phyloP scores from a whole-genome alignment of 2,797 vertebrate species.

The Ciconia nigra region DNA sequence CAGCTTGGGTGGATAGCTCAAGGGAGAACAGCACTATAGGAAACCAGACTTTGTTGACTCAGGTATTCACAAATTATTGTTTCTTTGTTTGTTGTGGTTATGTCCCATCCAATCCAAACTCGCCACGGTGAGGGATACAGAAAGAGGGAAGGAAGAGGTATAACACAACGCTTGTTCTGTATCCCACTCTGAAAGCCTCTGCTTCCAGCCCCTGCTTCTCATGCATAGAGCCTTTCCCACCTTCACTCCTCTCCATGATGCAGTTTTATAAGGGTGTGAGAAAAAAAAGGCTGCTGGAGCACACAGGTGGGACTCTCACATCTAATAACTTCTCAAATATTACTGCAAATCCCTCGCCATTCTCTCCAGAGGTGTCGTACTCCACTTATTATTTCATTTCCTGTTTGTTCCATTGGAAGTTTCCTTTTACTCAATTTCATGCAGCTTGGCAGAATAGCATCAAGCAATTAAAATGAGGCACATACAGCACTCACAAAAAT shows the following conservation, averaged over 20 bases:
- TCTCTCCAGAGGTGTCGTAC: conserved; percentile 20
- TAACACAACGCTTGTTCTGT: neutral
- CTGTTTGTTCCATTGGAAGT: conserved; percentile 7
- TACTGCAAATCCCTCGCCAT: neutral
- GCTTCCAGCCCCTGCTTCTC: neutral
- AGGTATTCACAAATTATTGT: neutral
- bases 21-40: neutral
- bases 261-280: neutral
- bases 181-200: neutral
- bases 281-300: conserved; percentile 10
- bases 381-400: conserved; percentile 32
- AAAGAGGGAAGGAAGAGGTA: neutral
- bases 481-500: neutral
- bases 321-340: conserved; percentile 38
- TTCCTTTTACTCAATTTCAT: conserved; percentile 34
- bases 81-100: neutral
- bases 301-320: conserved; percentile 14
- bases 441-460: conserved; percentile 13
- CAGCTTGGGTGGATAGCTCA: neutral
- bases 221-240: neutral
- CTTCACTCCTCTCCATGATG: neutral
- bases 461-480: conserved; percentile 23
- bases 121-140: rapidly evolving
- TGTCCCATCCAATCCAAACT: neutral
- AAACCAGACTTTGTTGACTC: neutral